Conservation (phyloP, 23 tunicate genomes). For the Ciona savignyi region DNA sequence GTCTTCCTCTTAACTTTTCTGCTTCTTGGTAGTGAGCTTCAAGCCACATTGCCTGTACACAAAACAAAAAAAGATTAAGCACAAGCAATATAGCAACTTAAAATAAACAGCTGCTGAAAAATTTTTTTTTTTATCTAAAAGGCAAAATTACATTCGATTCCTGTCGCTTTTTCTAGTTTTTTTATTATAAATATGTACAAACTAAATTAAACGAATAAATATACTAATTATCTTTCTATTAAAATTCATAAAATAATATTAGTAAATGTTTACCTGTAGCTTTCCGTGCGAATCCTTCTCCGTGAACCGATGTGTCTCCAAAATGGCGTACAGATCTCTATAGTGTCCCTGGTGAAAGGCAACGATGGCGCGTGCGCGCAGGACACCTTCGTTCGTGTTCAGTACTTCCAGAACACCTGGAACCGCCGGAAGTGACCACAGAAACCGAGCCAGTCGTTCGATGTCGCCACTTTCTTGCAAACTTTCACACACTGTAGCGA, state of each 20-base stretch:
- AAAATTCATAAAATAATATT: no score
- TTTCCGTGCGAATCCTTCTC: conserved; percentile 49
- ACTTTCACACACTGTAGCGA: conserved; percentile 85
- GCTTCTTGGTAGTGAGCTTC: conserved; percentile 97
- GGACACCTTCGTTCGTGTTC: conserved; percentile 64
- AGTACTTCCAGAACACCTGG: conserved; percentile 77
- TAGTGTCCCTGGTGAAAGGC: conserved; percentile 89
- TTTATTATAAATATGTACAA: neutral
- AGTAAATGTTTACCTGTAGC: conserved; percentile 41
- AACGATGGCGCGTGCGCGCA: conserved; percentile 83
- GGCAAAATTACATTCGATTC: no score
- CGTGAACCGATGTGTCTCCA: conserved; percentile 77
- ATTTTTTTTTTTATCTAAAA: no score
- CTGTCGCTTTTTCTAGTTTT: neutral
- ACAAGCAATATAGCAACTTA: no score
- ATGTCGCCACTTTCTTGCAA: conserved; percentile 81
- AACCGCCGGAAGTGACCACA: conserved; percentile 92
- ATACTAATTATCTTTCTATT: neutral
- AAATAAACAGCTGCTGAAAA: no score
- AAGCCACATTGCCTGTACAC: conserved; percentile 94
- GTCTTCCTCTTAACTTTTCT: conserved; percentile 68
- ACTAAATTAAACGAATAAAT: neutral
- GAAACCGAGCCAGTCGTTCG: conserved; percentile 84
- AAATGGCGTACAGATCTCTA: conserved; percentile 74
- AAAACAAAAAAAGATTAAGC: no score